These are phyloP conservation scores for Capitella teleta DNA, from an alignment of 1,140 invertebrate species.

Conservation along the genomic window DNA sequence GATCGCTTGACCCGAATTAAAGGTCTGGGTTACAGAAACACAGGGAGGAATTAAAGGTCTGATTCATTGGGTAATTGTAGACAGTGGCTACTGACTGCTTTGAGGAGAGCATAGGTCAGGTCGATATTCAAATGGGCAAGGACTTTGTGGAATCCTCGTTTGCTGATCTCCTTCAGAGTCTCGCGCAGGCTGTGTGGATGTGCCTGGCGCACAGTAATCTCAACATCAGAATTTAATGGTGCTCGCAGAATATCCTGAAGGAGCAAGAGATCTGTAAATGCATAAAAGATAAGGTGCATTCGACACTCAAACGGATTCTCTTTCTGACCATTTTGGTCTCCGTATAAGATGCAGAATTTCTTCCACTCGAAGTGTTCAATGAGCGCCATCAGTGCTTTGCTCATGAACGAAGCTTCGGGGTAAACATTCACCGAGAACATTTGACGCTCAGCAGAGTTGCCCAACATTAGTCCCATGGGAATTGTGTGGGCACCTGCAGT, in stretches of 20 bases:
- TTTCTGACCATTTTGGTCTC: constrained; percentile 10
- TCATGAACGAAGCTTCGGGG: constrained; percentile 20
- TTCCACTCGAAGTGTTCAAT: constrained; percentile 26
- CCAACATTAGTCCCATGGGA: neutral
- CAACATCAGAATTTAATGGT: neutral
- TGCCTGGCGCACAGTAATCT: constrained; percentile 9
- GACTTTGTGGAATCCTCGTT: neutral
- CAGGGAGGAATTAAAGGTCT: neutral
- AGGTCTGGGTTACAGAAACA: neutral
- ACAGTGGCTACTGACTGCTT: constrained; percentile 2
- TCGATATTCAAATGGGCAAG: constrained; percentile 4
- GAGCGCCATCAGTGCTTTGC: constrained; percentile 22
- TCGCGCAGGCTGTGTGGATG: constrained; percentile 3
- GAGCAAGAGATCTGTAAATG: constrained; percentile 8
- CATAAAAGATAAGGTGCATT: neutral
- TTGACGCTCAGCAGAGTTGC: neutral
- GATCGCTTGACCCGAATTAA: neutral
- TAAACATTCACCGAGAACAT: constrained; percentile 26
- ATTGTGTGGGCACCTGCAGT: too few relatives aligned
- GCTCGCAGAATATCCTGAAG: constrained; percentile 9
- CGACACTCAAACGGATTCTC: neutral
- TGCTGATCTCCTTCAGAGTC: constrained; percentile 12
- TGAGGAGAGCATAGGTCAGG: constrained; percentile 6
- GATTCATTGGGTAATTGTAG: neutral
- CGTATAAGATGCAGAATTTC: constrained; percentile 24